Base-by-base conservation (phyloP, 2,888 invertebrate species). In the Apotomis turbidana region DNA sequence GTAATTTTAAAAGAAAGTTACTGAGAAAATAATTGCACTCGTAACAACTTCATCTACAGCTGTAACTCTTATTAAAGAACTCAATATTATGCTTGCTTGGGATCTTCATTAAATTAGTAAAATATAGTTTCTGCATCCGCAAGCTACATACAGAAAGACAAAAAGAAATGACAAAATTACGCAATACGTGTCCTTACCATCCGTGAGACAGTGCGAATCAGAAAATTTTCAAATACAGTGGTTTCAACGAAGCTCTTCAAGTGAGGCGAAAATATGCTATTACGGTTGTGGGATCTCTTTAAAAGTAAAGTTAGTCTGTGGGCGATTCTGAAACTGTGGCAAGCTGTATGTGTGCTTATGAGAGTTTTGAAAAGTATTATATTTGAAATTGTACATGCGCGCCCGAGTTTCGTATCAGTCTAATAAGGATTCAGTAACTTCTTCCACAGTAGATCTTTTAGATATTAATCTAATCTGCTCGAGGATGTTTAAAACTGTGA, bases 111-210 rank as follows among this genome's bases (percentile, higher is more conserved):
- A 49, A 12, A 10, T 12, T 8, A 49, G 8, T 10, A 41, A 71
- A 54, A 60, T 73, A 75, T 71, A 78, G 84, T 90, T 90, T 90
- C 89, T 90, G 89, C 83, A 86, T 79, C 82, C 87, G 87, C 79
- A 78, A 82, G 80, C 78, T 77, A 80, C 78, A 76, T 76, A 71
- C 63, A 74, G 80, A 81, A 70, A 74, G 63, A 77, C 41, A 76
- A 82, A 58, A 83, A 82, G 80, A 77, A 80, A 83, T 41, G 27
- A 46, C 54, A 81, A 85, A 85, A 82, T 85, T 85, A 87, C 86
- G 83, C 81, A 87, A 87, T 84, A 89, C 84, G 90, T 88, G 90
- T 88, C 87, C 89, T 90, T 90, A 91, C 90, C 90, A 88, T 90
- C 89, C 86, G 84, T 87, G 80, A 85, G 86, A 87, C 82, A 87